These are phyloP conservation scores for Bilobella aurantiaca DNA, from an alignment of 1,140 invertebrate species.

Conservation along the genomic window DNA sequence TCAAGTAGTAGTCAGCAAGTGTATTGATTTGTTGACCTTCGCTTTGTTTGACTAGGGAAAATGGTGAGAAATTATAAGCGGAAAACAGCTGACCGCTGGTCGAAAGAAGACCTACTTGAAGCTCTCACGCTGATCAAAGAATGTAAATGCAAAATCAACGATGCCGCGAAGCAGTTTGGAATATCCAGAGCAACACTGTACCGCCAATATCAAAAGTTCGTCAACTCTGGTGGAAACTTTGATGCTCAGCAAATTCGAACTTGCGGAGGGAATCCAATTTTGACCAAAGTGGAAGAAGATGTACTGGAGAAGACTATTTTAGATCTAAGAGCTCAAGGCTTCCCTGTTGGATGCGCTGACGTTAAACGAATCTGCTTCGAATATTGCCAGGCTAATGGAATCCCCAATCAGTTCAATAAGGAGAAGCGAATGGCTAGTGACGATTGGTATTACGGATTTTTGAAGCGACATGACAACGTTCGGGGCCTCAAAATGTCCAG, in stretches of 20 bases:
- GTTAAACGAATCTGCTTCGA: slow-evolving; percentile 30
- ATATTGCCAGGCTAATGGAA: slow-evolving; percentile 33
- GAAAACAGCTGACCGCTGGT: slow-evolving; percentile 33
- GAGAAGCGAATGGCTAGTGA: slow-evolving; percentile 35
- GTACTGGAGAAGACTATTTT: slow-evolving; percentile 34
- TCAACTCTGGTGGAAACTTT: slow-evolving; percentile 27
- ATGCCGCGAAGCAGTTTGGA: slow-evolving; percentile 27
- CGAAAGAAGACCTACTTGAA: slow-evolving; percentile 32
- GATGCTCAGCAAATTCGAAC: slow-evolving; percentile 33
- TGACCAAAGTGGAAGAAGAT: slow-evolving; percentile 30
- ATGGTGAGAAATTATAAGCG: slow-evolving; percentile 35
- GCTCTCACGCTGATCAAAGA: slow-evolving; percentile 31
- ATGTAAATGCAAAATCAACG: slow-evolving; percentile 32
- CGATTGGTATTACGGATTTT: slow-evolving; percentile 35
- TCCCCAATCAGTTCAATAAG: slow-evolving; percentile 33
- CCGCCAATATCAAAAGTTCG: slow-evolving; percentile 32
- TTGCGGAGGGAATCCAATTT: slow-evolving; percentile 22
- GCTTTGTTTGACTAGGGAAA: neutral
- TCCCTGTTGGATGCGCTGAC: slow-evolving; percentile 29
- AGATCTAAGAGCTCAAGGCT: slow-evolving; percentile 32
- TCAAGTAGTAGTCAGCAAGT: no score
- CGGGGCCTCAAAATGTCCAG: neutral
- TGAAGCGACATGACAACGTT: slow-evolving; percentile 31
- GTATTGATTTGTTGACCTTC: no score
- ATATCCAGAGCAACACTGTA: slow-evolving; percentile 34